Base-by-base conservation (phyloP, 2,888 invertebrate genomes). In the Trissonchulus latispiculum region DNA sequence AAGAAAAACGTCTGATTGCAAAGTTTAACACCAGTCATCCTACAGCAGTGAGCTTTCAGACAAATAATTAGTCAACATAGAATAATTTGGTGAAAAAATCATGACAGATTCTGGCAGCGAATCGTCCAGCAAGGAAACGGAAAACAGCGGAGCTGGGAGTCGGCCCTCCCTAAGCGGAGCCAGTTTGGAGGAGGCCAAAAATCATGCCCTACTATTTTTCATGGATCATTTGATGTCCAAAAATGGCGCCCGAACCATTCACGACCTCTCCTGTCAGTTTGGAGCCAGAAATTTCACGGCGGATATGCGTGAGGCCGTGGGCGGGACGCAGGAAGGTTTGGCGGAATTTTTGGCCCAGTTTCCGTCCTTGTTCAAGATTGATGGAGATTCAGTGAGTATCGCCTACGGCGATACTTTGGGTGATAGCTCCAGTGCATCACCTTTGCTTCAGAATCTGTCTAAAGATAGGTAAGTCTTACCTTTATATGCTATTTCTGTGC, bases 271-370 rank as follows among this genome's bases (percentile, higher is more conserved):
- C 84, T 97, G 97, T 85, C 95, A 97, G 86, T 99, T 99, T 86
- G 97, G 97, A 81, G 95, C 96, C 79, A 95, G 95, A 85, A 96
- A 94, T 79, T 99, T 99, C 86, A 95, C 97, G 33, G 93, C 95
- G 86, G 97, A 97, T 87, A 97, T 97, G 96, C 88, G 94, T 80
- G 93, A 93, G 85, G 80, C 82, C 32, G 82, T 81, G n/a, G 82
- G 82, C 61, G 79, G 79, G 32, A 82, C 81, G 2, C 81, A 81
- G n/a, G 64, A 62, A 75, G 93, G 97, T 74, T 88, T 99, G 75
- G 94, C 93, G 85, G 96, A 96, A 86, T 99, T 99, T 86, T 88
- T 99, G 82, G 88, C 90, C 73, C 94, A 95, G 84, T 96, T 95
- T 88, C 97, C 99, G 80, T 91, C 94, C 76, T 88, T 99, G 82